These are phyloP conservation scores for Emys orbicularis DNA, from an alignment of 2,797 vertebrate genomes.

Conservation along the genomic window DNA sequence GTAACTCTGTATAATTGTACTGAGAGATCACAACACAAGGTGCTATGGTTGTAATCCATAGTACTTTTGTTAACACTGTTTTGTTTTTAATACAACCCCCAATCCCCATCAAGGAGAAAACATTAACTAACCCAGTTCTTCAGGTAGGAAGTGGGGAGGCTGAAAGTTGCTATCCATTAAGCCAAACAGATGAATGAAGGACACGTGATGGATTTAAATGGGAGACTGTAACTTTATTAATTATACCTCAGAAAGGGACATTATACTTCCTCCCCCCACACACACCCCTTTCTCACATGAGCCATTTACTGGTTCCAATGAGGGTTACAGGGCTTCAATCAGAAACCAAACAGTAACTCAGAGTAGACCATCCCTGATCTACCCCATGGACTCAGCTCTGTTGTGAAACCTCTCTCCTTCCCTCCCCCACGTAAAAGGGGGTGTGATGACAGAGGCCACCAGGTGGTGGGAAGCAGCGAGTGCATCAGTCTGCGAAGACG, in stretches of 20 bases:
- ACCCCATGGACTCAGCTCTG: not conserved
- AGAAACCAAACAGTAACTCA: not conserved
- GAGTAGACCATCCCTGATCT: not conserved
- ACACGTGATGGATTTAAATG: not conserved
- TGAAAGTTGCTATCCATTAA: not conserved
- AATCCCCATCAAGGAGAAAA: not conserved
- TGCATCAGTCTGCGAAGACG: not conserved
- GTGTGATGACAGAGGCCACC: no score
- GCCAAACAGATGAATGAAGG: not conserved
- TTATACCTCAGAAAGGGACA: not conserved
- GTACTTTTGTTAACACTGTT: no score
- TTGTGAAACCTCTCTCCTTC: not conserved
- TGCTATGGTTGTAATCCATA: no score
- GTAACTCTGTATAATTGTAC: no score
- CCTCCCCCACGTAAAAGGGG: not conserved
- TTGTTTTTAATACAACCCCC: no score
- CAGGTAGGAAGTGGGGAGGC: not conserved
- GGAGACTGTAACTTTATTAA: not conserved
- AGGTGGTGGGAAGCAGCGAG: not conserved
- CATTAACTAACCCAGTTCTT: not conserved
- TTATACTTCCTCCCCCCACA: not conserved
- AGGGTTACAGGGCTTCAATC: not conserved
- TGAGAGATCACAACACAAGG: no score
- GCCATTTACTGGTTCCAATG: not conserved
- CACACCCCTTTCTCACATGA: not conserved